Conservation (phyloP, 2,797 vertebrate genomes). For the Malurus leucopterus region DNA sequence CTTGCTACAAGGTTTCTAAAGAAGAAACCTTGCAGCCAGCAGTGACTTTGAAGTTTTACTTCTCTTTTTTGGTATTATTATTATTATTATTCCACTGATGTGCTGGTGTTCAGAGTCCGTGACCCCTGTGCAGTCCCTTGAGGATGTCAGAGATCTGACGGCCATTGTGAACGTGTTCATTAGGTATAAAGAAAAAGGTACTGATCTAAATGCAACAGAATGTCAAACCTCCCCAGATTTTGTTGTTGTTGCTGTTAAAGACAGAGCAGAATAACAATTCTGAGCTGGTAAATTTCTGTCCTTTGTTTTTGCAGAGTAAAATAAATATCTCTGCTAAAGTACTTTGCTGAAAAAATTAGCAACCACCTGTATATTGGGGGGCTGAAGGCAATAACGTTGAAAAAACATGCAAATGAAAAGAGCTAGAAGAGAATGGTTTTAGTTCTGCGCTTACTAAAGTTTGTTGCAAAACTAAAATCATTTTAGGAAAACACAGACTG, state of each 20-base stretch:
- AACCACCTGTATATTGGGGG: not conserved
- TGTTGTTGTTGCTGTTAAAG: not conserved
- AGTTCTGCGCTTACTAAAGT: not conserved
- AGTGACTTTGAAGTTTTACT: constrained; percentile 60
- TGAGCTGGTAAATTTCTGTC: not conserved
- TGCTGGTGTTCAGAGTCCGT: constrained; percentile 39
- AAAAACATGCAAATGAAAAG: not conserved
- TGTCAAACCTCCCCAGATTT: constrained; percentile 41
- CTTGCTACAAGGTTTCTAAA: constrained; percentile 50
- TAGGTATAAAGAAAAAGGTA: constrained; percentile 54
- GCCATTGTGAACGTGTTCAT: constrained; percentile 56
- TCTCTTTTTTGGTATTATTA: not conserved
- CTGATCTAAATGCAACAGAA: constrained; percentile 59
- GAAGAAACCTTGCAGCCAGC: constrained; percentile 41
- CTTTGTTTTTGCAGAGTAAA: constrained; percentile 9
- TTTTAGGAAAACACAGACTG: not conserved
- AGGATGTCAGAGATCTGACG: constrained; percentile 62
- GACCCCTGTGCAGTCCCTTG: constrained; percentile 47
- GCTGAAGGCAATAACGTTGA: not conserved
- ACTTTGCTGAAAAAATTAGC: not conserved
- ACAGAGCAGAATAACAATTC: not conserved
- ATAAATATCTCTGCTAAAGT: not conserved
- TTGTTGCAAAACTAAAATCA: not conserved
- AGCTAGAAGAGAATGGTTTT: not conserved
- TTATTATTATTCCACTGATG: constrained; percentile 39